Evolutionary conservation across 2,888 invertebrate species (phyloP), one percentile per base, ranked within the genome.

Genomic region (Neoitamus cyanurus): DNA sequence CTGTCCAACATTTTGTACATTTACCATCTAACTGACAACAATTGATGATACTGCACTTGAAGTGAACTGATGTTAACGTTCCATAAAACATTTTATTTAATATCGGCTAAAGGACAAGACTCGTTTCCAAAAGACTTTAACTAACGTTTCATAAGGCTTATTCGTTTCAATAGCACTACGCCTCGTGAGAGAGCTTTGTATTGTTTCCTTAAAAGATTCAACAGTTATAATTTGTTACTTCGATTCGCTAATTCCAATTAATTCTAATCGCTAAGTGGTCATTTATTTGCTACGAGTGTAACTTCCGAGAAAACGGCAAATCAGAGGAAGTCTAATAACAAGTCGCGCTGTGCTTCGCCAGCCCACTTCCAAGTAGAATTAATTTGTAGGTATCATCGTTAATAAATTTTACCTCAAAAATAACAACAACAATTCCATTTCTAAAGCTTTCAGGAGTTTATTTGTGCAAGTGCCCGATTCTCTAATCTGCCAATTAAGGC

Each of bases 391-490:
- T 82, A 69, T 34, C 37, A 72, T 72, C 48, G 20, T 48, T 48
- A 72, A 83, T 46, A 72, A 70, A 83, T 83, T 34, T 48, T 46
- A 72, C 25, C 34, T 72, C 15, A 72, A 48, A 72, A 72, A 72
- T 83, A 83, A 84, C 84, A 84, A 83, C 83, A 83, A 84, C 84
- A 84, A 84, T 84, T 84, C 84, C 84, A 37, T 84, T 75, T 84
- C 84, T 84, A 84, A 84, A 84, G 84, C 84, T 84, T 84, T 84
- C 58, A 58, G 58, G 58, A 58, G 58, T 48, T 68, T 68, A n/a
- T 68, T 20, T 68, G 9, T 77, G 31, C 37, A 69, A 31, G 37
- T 46, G 34, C 13, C 11, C 28, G 34, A 58, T 34, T 20, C 78
- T n/a, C 30, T 28, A 78, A 78, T 30, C 31, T 28, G 48, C 31